Base-by-base conservation (phyloP, 1,140 invertebrate genomes). In the Sweltsa coloradensis region DNA sequence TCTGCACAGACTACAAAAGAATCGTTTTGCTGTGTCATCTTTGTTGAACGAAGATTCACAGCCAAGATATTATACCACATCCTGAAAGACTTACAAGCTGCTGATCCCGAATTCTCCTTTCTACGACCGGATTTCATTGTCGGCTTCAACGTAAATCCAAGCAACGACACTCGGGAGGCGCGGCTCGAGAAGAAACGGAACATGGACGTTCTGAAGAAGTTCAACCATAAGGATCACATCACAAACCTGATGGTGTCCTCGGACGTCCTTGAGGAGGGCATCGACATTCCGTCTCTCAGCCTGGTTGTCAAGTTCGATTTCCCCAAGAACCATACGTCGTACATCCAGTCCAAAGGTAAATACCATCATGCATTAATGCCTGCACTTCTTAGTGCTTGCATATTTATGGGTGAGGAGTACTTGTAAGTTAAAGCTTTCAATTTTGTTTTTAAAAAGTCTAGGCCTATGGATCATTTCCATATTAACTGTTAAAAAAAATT, bases 201-300 rank as follows among this genome's bases (percentile, higher is more conserved):
- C 43, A 76, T 71, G 60, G 72, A 78, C 47, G 65, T 68, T 11
- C 54, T 85, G 14, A 45, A 54, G 4, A 64, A 64, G 61, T 83
- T 60, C 23, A 74, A 71, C 50, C 85, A 83, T 61, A 63, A 69
- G 27, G 62, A 57, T 21, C 78, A 77, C 11, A 60, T 67, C 24
- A 63, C 74, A 0, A 96, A 96, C 62, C 70, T 90, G 18, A 55
- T 95, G 4, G 68, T 93, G 34, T 76, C 87, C 13, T 93, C 91
- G 5, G 77, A 74, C 57, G 78, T 89, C 0, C 63, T 91, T 18
- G 87, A 92, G 66, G 86, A 90, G 69, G 87, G 88, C 3, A 75
- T 89, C 48, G 86, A 92, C 67, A 71, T 92, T 23, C 83, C 82
- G 18, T 73, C 76, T 34, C 91, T 88, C 62, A 83, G 85, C 57